Base-by-base conservation (phyloP, 2,113 vertebrate species). In the Ivindomyrus marchei region DNA sequence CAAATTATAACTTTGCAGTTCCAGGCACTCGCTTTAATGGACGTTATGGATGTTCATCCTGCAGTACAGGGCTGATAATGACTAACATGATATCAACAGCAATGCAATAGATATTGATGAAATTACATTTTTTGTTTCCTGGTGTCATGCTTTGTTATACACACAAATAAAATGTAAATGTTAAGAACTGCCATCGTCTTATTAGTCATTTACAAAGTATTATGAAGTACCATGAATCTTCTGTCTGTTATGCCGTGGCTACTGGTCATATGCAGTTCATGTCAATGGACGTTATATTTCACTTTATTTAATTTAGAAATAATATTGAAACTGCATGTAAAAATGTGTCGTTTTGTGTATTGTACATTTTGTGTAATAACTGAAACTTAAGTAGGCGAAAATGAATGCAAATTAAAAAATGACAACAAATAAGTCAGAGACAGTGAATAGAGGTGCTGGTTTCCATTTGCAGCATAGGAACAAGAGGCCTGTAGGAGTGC, bases 1-100 rank as follows among this genome's bases (percentile, higher is more conserved):
- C 77, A 90, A 90, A 90, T 90, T 53, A 90, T 27, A 47, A 85
- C 36, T 84, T 89, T 53, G 36, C 77, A 88, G 19, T 91, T 88
- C 62, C 53, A 49, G 87, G 88, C 74, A 85, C 88, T 50, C 21
- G 24, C 46, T 24, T 19, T 83, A 88, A 46, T 90, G 36, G 24
- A 31, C 52, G 9, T 88, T 88, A 53, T 88, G 31, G 88, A 58
- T 62, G n/a, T 88, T 88, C 50, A 58, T 74, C 87, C 52, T 42
- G 31, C 50, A 62, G 89, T 58, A 39, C 31, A 80, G 66, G 47
- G 24, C 31, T n/a, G 58, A 52, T 24, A 31, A 77, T 90, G 47
- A 39, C 87, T 77, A 87, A 66, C 56, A n/a, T 86, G n/a, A 86
- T 31, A 15, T 47, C 45, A 47, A 50, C 31, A 80, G 17, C 27